Evolutionary conservation across 2,113 vertebrate species (phyloP).

Genomic region (Sapajus apella): DNA sequence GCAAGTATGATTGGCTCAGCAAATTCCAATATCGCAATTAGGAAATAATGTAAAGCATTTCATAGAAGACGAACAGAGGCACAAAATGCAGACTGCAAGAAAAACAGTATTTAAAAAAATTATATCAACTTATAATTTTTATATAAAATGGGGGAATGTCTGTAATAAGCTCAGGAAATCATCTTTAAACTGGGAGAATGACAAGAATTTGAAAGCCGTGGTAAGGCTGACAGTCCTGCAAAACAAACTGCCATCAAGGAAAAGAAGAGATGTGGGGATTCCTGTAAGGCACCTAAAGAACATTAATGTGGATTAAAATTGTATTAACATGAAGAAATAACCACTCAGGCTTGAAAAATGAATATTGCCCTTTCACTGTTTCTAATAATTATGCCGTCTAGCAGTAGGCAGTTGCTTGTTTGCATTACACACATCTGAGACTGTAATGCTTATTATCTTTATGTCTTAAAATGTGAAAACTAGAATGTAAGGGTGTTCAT

Average conservation of each 20-base stretch:
- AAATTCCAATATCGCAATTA: slow-evolving; percentile 13
- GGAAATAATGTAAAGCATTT: neutral
- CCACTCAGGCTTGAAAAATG: slow-evolving; percentile 52
- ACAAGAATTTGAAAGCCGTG: neutral
- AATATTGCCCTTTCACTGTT: slow-evolving; percentile 53
- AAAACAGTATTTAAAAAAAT: slow-evolving; percentile 44
- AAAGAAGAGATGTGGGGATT: neutral
- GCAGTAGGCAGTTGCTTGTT: slow-evolving; percentile 7
- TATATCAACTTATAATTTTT: slow-evolving; percentile 26
- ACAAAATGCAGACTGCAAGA: neutral
- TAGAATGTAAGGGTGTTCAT: neutral
- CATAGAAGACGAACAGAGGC: slow-evolving; percentile 8
- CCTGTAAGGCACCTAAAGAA: neutral
- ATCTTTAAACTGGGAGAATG: neutral
- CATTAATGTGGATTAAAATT: slow-evolving; percentile 30
- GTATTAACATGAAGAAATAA: slow-evolving; percentile 45
- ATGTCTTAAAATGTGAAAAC: neutral
- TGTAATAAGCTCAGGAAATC: slow-evolving; percentile 6
- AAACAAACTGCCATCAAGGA: neutral
- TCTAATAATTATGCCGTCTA: slow-evolving; percentile 41
- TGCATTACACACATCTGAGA: slow-evolving; percentile 31
- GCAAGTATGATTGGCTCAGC: neutral
- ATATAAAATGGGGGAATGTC: neutral
- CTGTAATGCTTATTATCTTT: slow-evolving; percentile 43
- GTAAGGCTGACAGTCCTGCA: neutral